Evolutionary conservation across 1,140 invertebrate species (phyloP), one percentile per base, ranked within the genome.

Genomic region (Trissolcus basalis): DNA sequence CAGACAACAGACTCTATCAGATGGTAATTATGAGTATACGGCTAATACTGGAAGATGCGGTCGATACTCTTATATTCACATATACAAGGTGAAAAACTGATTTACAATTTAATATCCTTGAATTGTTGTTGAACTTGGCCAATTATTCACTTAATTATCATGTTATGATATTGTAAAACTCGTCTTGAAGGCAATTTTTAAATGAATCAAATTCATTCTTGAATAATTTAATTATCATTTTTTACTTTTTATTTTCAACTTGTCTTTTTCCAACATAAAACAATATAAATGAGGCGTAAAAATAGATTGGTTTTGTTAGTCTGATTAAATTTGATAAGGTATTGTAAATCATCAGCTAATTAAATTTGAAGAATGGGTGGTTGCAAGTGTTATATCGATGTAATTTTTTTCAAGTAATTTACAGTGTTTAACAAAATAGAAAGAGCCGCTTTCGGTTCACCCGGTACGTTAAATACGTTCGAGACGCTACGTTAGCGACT

Each of bases 401-500:
- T 59, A 58, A 72, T 56, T 67, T 55, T 60, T 48, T 47, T 60
- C 7, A 61, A 61, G 51, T 68, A 74, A 74, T 74, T 74, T 63
- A 45, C 63, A 55, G 49, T 39, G 49, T 65, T 56, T 70, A 71
- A 77, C 71, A 72, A 53, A 72, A 77, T 77, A 72, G 59, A 65
- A 72, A 55, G 41, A 59, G 47, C 61, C 56, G 75, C 70, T 85
- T 82, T 81, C 55, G 80, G 84, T 81, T 80, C 86, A 88, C 86
- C 86, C 86, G 86, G 85, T 87, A 88, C 81, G 80, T 87, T 81
- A 87, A 87, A 84, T 88, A 86, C 81, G 86, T 88, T 87, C 86
- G 87, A 86, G 86, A 86, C 84, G 86, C 82, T 86, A 87, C 81
- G 86, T 88, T 88, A 88, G 86, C 83, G 80, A 86, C 87, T 87